phyloP scores from a whole-genome alignment of 2,113 vertebrate genomes.

The Chrysochloris asiatica region DNA sequence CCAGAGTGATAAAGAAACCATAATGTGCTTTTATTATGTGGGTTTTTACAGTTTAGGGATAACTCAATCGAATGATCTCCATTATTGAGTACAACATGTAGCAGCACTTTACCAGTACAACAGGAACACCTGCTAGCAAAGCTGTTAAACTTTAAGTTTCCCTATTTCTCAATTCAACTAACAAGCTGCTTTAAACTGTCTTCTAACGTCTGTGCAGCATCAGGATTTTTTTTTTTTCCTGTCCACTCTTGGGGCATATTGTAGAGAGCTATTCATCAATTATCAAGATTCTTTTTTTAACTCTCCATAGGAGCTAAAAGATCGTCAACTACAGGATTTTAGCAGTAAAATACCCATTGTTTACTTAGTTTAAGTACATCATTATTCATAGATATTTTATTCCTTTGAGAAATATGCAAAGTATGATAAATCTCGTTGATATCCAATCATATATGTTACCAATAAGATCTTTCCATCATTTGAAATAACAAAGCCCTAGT shows the following conservation, averaged over 20 bases:
- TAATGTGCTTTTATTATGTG: constrained; percentile 54
- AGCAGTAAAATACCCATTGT: constrained; percentile 43
- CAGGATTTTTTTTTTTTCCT: constrained; percentile 1
- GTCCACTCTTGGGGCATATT: constrained; percentile 73
- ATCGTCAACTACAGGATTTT: constrained; percentile 57
- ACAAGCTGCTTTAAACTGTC: constrained; percentile 77
- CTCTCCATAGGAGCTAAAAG: constrained; percentile 57
- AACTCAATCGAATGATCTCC: constrained; percentile 32
- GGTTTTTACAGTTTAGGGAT: constrained; percentile 33
- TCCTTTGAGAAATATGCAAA: constrained; percentile 50
- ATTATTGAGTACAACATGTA: constrained; percentile 62
- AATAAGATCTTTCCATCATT: constrained; percentile 50
- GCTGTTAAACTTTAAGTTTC: constrained; percentile 74
- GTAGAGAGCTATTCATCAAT: constrained; percentile 74
- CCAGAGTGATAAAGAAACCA: constrained; percentile 56
- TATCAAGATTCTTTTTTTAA: constrained; percentile 70
- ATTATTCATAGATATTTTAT: constrained; percentile 37
- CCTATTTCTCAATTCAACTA: constrained; percentile 78
- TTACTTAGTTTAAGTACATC: constrained; percentile 8
- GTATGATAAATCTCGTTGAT: constrained; percentile 66
- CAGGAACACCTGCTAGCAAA: constrained; percentile 79
- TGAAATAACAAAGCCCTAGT: constrained; percentile 32
- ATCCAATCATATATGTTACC: constrained; percentile 36
- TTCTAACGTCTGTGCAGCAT: constrained; percentile 69
- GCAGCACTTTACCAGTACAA: constrained; percentile 66